Evolutionary conservation across 2,797 vertebrate genomes (phyloP).

Genomic region (Streptopelia turtur): DNA sequence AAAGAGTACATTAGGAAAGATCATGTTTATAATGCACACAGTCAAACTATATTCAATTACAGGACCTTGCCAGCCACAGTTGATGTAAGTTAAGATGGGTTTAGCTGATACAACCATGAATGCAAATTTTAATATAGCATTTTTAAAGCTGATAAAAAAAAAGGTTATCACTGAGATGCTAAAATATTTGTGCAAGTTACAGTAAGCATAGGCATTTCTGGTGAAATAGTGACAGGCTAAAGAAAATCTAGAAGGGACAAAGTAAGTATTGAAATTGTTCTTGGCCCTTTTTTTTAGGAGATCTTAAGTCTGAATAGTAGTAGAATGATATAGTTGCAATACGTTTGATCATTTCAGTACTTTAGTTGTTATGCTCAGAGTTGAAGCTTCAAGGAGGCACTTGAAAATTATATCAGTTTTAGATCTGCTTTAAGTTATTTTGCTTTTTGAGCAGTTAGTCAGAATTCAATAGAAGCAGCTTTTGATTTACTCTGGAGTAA

Average conservation of each 20-base stretch:
- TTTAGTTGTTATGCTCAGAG: background rate
- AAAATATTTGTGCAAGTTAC: background rate
- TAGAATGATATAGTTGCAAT: background rate
- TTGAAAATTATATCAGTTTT: background rate
- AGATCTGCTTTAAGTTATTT: background rate
- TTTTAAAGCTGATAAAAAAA: background rate
- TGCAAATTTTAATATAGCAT: background rate
- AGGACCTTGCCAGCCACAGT: background rate
- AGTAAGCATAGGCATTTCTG: background rate
- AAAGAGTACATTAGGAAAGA: background rate
- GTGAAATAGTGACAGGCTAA: background rate
- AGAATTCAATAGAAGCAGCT: background rate
- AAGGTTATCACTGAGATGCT: background rate
- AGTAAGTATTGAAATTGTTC: background rate
- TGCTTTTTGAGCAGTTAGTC: background rate
- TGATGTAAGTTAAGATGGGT: background rate
- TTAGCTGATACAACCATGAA: background rate
- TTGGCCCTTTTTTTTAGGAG: background rate
- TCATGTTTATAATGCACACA: background rate
- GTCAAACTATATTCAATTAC: accelerated
- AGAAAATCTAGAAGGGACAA: background rate
- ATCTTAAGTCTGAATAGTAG: background rate
- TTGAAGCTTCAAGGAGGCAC: background rate
- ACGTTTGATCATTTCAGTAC: background rate
- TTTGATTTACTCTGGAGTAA: background rate